A percentile compares a stretch with the other conserved stretches of the same genome.
phyloP scores from a whole-genome alignment of 2,797 vertebrate genomes.

The Coregonus sp. region DNA sequence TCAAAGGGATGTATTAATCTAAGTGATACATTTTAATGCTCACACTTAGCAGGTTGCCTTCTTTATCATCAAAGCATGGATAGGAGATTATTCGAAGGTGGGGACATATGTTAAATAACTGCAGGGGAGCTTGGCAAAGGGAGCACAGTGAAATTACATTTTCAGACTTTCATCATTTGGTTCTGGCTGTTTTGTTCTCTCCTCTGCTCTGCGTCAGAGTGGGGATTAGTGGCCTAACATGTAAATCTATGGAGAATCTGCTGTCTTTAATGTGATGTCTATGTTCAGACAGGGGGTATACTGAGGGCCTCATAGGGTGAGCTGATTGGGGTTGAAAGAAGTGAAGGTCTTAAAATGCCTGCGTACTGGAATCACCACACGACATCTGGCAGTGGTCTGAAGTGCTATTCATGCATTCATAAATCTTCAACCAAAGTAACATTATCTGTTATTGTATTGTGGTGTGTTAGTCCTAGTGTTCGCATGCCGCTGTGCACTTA shows the following conservation, averaged over 20 bases:
- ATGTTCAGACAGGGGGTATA: constrained; percentile 31
- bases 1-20: constrained; percentile 77
- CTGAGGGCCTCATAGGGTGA: constrained; percentile 11
- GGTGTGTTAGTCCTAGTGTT: neutral
- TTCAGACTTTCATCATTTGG: constrained; percentile 59
- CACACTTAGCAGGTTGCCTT: constrained; percentile 68
- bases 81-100: constrained; percentile 54
- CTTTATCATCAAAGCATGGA: constrained; percentile 73
- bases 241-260: constrained; percentile 37
- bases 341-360: constrained; percentile 19
- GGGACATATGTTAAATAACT: constrained; percentile 71
- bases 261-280: constrained; percentile 54
- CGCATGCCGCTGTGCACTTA: neutral
- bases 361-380: neutral
- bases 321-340: constrained; percentile 11
- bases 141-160: constrained; percentile 63
- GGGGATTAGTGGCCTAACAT: constrained; percentile 54
- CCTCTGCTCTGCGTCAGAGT: constrained; percentile 38
- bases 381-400: neutral
- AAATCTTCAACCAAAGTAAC: constrained; percentile 22
- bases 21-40: constrained; percentile 75
- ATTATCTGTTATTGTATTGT: neutral
- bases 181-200: constrained; percentile 47
- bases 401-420: constrained; percentile 27
- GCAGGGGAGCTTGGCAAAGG: constrained; percentile 57